Percentiles rank a stretch among this genome's conserved stretches.
phyloP scores from a whole-genome alignment of 2,797 vertebrate genomes.

The Miichthys miiuy region DNA sequence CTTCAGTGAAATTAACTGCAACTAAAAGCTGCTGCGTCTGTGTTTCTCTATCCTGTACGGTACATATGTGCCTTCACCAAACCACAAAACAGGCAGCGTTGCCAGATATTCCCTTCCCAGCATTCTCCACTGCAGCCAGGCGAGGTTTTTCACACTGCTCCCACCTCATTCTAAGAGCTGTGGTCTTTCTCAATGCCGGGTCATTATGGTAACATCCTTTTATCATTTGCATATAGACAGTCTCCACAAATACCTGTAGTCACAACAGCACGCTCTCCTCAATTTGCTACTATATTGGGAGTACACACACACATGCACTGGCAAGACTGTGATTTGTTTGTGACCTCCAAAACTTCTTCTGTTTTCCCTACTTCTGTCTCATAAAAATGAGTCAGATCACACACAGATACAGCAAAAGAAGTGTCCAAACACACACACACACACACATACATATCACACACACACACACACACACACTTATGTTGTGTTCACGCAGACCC shows the following conservation, averaged over 20 bases:
- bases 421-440: conserved; percentile 45
- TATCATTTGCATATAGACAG: conserved; percentile 84
- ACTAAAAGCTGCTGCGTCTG: not conserved
- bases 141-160: conserved; percentile 41
- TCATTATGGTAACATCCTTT: conserved; percentile 78
- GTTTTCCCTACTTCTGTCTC: conserved; percentile 68
- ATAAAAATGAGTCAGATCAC: conserved; percentile 67
- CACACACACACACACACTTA: conserved; percentile 11
- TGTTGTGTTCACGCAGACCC: conserved; percentile 48
- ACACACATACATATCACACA: conserved; percentile 4
- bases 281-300: conserved; percentile 71
- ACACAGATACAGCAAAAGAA: conserved; percentile 58
- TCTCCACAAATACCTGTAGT: conserved; percentile 76
- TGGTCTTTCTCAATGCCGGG: conserved; percentile 50
- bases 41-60: not conserved
- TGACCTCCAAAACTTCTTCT: conserved; percentile 84
- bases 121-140: conserved; percentile 8
- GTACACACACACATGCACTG: conserved; percentile 26
- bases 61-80: not conserved
- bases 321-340: conserved; percentile 66
- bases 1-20: not conserved
- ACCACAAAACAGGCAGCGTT: conserved; percentile 14
- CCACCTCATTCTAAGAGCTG: conserved; percentile 45
- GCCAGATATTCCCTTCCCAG: conserved; percentile 6
- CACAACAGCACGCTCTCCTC: conserved; percentile 64